Evolutionary conservation across 2,113 vertebrate species (phyloP).

Genomic region (Cyanocitta stelleri): DNA sequence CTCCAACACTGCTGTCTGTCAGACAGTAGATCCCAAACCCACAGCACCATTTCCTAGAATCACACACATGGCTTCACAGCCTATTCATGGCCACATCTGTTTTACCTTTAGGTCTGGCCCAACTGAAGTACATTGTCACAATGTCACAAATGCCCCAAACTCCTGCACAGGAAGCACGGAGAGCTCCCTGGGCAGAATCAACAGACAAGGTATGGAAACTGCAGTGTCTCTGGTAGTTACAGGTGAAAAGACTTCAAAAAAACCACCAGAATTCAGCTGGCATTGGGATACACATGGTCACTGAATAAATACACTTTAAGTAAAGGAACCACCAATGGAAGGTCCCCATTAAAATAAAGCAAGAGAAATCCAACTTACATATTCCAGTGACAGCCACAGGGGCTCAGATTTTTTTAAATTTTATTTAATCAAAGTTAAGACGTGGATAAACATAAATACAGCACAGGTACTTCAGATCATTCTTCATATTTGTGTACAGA

Average conservation of each 20-base stretch:
- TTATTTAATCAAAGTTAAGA: constrained; percentile 85
- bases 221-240: background rate
- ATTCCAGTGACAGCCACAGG: constrained; percentile 7
- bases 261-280: background rate
- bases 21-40: background rate
- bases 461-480: constrained; percentile 78
- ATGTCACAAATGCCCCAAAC: background rate
- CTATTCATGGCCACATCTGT: too few species aligned
- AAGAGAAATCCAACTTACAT: background rate
- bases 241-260: background rate
- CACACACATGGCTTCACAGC: accelerated
- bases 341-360: background rate
- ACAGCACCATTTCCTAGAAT: background rate
- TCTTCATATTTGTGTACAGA: constrained; percentile 77
- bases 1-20: background rate
- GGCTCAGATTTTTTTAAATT: constrained; percentile 48
- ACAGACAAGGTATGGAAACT: background rate
- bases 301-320: background rate
- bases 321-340: background rate
- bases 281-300: accelerated
- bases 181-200: background rate
- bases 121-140: too few species aligned
- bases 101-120: background rate
- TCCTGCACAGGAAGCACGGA: background rate
- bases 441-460: constrained; percentile 84